Evolutionary conservation across 92 coral and sea anemone genomes (phyloP).

Genomic region (Anthopleura xanthogrammica): DNA sequence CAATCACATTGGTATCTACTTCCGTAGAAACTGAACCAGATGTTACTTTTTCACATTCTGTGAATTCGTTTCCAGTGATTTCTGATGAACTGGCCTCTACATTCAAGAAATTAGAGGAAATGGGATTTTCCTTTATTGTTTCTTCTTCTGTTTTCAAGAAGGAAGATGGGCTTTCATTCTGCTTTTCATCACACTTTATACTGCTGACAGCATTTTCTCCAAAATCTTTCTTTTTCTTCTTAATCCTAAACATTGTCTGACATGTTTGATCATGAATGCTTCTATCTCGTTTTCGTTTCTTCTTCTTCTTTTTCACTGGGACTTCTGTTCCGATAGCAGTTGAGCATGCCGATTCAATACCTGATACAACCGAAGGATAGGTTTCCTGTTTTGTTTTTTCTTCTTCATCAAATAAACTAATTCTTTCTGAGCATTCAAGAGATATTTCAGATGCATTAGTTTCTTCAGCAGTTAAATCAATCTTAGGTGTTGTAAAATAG

Average conservation of each 20-base stretch:
- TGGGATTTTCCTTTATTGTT: not conserved
- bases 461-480: not conserved
- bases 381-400: not conserved
- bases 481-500: not conserved
- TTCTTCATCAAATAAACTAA: slow-evolving; percentile 25
- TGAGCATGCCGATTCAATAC: not conserved
- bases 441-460: slow-evolving; percentile 12
- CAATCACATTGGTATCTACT: not conserved
- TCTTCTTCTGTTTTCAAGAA: not conserved
- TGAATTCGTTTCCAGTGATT: not conserved
- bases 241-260: slow-evolving; percentile 79
- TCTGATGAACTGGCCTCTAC: not conserved
- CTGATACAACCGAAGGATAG: not conserved
- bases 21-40: not conserved
- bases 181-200: slow-evolving; percentile 2
- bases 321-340: not conserved
- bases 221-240: slow-evolving; percentile 49
- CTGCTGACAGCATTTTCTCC: slow-evolving; percentile 6
- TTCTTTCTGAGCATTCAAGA: slow-evolving; percentile 39
- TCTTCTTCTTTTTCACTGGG: slow-evolving; percentile 26
- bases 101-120: not conserved
- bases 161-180: not conserved
- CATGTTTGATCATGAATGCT: slow-evolving; percentile 68
- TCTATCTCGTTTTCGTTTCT: slow-evolving; percentile 49
- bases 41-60: not conserved